Conservation (phyloP, 1,140 invertebrate species). For the Atta texana region DNA sequence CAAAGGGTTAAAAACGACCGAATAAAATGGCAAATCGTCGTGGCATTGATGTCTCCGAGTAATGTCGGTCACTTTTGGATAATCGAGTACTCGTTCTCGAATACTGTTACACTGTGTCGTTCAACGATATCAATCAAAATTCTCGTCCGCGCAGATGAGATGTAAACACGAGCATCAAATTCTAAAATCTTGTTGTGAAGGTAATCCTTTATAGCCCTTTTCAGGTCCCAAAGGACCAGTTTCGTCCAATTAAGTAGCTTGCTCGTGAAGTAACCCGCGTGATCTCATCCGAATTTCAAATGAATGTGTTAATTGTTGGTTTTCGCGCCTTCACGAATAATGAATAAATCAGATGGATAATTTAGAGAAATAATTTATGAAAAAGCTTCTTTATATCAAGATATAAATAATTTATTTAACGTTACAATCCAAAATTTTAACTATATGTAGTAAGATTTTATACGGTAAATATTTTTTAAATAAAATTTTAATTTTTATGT, state of each 20-base stretch:
- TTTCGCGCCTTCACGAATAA: slow-evolving; percentile 1
- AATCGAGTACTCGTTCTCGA: slow-evolving; percentile 57
- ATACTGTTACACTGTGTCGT: slow-evolving; percentile 36
- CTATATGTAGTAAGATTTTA: background rate
- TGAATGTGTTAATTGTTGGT: slow-evolving; percentile 15
- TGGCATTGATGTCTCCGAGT: slow-evolving; percentile 61
- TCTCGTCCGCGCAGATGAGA: slow-evolving; percentile 73
- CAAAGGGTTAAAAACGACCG: background rate
- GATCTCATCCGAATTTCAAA: slow-evolving; percentile 59
- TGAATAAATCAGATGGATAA: slow-evolving; percentile 12
- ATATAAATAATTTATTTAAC: background rate
- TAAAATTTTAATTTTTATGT: background rate
- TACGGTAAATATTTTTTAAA: background rate
- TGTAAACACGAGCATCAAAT: slow-evolving; percentile 31
- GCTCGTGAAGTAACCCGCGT: slow-evolving; percentile 7
- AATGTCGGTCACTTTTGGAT: slow-evolving; percentile 40
- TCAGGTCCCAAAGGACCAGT: slow-evolving; percentile 77
- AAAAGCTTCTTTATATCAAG: slow-evolving; percentile 21
- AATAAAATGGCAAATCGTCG: background rate
- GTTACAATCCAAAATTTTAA: background rate
- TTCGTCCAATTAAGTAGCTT: slow-evolving; percentile 85
- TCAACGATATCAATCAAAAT: slow-evolving; percentile 85
- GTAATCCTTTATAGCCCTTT: slow-evolving; percentile 25
- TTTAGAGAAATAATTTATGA: slow-evolving; percentile 35
- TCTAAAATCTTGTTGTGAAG: slow-evolving; percentile 3